Base-by-base conservation (phyloP, 2,888 invertebrate genomes). In the Drosophila histrio region DNA sequence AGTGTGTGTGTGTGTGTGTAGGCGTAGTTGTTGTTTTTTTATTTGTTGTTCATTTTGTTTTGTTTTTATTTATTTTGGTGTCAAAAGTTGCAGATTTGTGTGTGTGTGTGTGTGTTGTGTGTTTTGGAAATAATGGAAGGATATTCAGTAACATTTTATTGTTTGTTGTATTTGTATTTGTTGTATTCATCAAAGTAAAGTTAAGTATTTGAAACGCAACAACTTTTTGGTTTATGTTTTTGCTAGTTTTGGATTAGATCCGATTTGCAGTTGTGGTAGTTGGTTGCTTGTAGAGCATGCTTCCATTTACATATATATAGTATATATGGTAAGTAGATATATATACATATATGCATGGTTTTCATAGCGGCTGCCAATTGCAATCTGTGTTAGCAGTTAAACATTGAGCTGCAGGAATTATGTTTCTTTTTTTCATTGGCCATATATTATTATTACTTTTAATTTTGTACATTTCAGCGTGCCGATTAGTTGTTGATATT, bases 121-220 rank as follows among this genome's bases (percentile, higher is more conserved):
- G 67, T 86, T 65, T 81, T 77, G 87, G 87, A 87, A 87, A 88
- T 83, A 88, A 88, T 89, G 89, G 88, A 88, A 88, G 89, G 89
- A 89, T 88, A 89, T 88, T 89, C 79, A 89, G 77, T 89, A 89
- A 82, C 77, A 79, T 77, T 83, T 88, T 84, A 88, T 83, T 72
- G 50, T 50, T 72, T 62, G 59, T 59, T 60, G 63, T 67, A 57
- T 26, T 56, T 49, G 34, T 61, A 58, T 56, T 77, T 43, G 67
- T 76, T 83, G 84, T 85, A 65, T 76, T 82, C 81, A 68, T 81
- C 59, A 87, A 70, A 84, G 70, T 56, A 68, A 81, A 84, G 81
- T 72, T 86, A 87, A 87, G 68, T 73, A 72, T 74, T 78, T 58
- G 86, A 34, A 72, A 77, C 79, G 76, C 86, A 79, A 82, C 78